Evolutionary conservation across 2,888 invertebrate genomes (phyloP).

Genomic region (Xestoiulus laeticollis): DNA sequence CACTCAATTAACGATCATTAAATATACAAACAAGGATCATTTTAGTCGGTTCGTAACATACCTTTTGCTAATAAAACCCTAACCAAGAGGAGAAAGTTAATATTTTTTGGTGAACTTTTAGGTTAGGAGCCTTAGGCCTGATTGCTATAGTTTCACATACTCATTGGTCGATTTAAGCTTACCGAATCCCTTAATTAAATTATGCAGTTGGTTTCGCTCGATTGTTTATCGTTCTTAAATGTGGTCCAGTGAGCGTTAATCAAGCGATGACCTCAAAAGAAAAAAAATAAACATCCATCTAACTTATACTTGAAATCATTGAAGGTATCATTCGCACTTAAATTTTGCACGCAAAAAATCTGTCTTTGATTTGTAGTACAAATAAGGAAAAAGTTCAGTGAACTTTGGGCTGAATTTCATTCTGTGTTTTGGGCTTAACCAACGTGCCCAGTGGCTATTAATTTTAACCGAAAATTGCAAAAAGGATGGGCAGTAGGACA

Average conservation of each 20-base stretch:
- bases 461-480: neutral
- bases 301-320: slow-evolving; percentile 29
- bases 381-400: slow-evolving; percentile 30
- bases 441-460: slow-evolving; percentile 10
- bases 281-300: neutral
- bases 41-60: neutral
- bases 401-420: slow-evolving; percentile 37
- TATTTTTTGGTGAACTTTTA: neutral
- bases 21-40: slow-evolving; percentile 5
- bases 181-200: neutral
- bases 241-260: slow-evolving; percentile 12
- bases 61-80: neutral
- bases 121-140: neutral
- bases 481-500: neutral
- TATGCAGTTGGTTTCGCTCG: neutral
- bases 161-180: neutral
- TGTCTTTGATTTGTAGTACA: slow-evolving; percentile 17
- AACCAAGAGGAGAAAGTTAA: neutral
- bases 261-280: slow-evolving; percentile 2
- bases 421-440: slow-evolving; percentile 10
- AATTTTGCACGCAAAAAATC: neutral
- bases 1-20: neutral
- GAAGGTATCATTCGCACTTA: neutral
- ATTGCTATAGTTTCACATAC: neutral
- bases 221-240: neutral